Base-by-base conservation (phyloP, 2,113 vertebrate genomes). In the Lipotes vexillifer region DNA sequence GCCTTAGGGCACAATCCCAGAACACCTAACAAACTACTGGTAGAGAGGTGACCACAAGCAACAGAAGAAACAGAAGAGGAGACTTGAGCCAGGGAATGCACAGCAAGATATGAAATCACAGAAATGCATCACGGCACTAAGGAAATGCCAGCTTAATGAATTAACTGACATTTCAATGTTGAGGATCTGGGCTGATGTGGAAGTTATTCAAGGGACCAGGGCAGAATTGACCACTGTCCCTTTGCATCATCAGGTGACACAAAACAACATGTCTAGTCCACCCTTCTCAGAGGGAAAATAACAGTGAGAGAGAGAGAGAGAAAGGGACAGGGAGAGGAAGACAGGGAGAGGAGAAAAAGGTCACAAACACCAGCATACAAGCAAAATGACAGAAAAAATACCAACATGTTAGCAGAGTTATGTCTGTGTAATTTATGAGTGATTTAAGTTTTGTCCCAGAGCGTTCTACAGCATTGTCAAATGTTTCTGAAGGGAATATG, bases 91-190 rank as follows among this genome's bases (percentile, higher is more conserved):
- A 66, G 38, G 52, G 55, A 55, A 83, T 0, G 1, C 25, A 27
- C 1, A n/a, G 68, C n/a, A 46, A 49, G 55, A 27, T 1, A 33
- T 0, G n/a, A 83, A 36, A 66, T 90, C 84, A n/a, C 11, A 2
- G 38, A 36, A 25, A 0, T 5, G 25, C 1, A 14, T 8, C 11
- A 5, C 0, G 0, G 31, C 44, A 36, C 72, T 55, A 5, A 75
- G 3, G 46, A 80, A 71, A 88, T 25, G 4, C 23, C 63, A n/a
- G 7, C 23, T 33, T 25, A 14, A 0, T 13, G 57, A 49, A 57
- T 15, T 44, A 38, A n/a, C 20, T 7, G n/a, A 18, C 61, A 89
- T 66, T 2, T 72, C 78, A 55, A 29, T 63, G 44, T 20, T 69
- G 23, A 88, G 4, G 81, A 74, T 25, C 69, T 21, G 25, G 14